Base-by-base conservation (phyloP, 2,888 invertebrate genomes). In the Rhyacophila evoluta region DNA sequence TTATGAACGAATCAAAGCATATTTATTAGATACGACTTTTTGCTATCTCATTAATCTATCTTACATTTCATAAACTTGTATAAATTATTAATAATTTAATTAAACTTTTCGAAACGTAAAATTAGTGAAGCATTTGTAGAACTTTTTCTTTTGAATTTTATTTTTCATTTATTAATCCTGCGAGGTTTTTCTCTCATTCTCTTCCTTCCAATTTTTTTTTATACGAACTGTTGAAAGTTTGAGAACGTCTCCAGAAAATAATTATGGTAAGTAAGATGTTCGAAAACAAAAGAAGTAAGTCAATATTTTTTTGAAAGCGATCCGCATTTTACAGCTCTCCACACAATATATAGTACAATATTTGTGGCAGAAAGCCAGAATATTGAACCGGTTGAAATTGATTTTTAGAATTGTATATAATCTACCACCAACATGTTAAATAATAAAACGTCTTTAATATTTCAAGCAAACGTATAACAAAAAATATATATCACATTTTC, bases 111-210 rank as follows among this genome's bases (percentile, higher is more conserved):
- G 41, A 69, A 29, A 69, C 28, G 33, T 29, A 12, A 69, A 69
- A 69, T 69, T 69, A 69, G 29, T 69, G 33, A 33, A 69, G 28
- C 69, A 69, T 69, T 69, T 69, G n/a, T 29, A 29, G 10, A 69
- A 69, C 33, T 29, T 69, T 69, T 69, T 28, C 33, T 69, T 29
- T 29, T 29, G 28, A 28, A 69, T 69, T 28, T 41, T 29, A 12
- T 19, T 29, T 69, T 33, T 69, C 69, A 29, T 28, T 41, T 33
- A 15, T 28, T 12, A 69, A 69, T 29, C 6, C 28, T 28, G n/a
- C 28, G 29, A 11, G 69, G 69, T 28, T 69, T 69, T 69, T 6
- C 15, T n/a, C n/a, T n/a, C n/a, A n/a, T 69, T 28, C 28, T 69
- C 11, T 8, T 69, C 29, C 69, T 29, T 1, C 6, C 69, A 8